A percentile compares a stretch with the other conserved stretches of the same genome.
These are phyloP conservation scores for Camelus dromedarius DNA, from an alignment of 2,113 vertebrate species.

Conservation along the genomic window DNA sequence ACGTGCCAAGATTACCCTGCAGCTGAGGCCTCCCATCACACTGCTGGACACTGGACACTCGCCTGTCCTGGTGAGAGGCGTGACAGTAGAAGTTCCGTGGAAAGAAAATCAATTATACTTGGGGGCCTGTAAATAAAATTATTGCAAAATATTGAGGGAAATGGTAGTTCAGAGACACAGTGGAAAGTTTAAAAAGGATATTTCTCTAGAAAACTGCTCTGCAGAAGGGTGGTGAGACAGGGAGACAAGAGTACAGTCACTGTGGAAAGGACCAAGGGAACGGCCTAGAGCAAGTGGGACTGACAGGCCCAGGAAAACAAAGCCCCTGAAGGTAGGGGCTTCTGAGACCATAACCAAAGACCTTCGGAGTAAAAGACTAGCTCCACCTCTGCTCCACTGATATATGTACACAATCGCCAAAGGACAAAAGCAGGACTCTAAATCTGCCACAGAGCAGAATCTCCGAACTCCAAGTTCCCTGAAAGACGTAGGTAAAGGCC, in stretches of 20 bases:
- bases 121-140: constrained; percentile 27
- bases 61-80: background rate
- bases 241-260: background rate
- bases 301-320: background rate
- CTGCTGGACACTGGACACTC: background rate
- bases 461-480: background rate
- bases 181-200: background rate
- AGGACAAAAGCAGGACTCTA: background rate
- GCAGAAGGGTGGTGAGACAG: background rate
- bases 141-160: background rate
- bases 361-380: background rate
- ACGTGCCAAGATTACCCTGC: background rate
- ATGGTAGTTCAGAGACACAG: background rate
- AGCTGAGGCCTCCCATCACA: background rate
- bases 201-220: background rate
- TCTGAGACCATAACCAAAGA: background rate
- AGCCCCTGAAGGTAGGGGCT: background rate
- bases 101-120: background rate
- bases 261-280: background rate
- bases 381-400: background rate
- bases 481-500: background rate
- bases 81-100: background rate
- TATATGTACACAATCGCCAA: background rate
- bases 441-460: background rate
- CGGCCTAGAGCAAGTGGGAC: too few relatives aligned